Percentiles rank a stretch among this genome's conserved stretches.
These are phyloP conservation scores for Passer domesticus DNA, from an alignment of 2,113 vertebrate genomes.

Conservation along the genomic window DNA sequence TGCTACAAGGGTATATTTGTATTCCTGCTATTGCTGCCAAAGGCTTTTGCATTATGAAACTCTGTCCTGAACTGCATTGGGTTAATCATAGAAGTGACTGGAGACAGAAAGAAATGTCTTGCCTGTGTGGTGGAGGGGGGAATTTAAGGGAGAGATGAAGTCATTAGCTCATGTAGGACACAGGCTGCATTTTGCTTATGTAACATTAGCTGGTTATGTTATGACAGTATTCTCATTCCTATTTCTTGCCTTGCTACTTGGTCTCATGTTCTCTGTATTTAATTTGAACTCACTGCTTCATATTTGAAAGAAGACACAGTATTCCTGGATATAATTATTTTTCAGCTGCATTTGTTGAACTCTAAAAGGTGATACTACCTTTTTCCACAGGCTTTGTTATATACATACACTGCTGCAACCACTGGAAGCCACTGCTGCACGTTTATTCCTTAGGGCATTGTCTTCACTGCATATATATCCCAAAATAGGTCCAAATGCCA, in stretches of 20 bases:
- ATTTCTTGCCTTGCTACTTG: neutral
- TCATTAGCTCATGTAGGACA: neutral
- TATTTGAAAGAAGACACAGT: neutral
- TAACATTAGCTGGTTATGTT: neutral
- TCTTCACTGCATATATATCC: neutral
- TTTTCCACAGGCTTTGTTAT: neutral
- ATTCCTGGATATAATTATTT: neutral
- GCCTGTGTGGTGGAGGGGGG: neutral
- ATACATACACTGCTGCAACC: neutral
- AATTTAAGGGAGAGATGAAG: neutral
- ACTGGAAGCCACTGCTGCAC: neutral
- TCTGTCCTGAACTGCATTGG: neutral
- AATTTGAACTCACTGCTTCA: neutral
- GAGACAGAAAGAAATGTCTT: neutral
- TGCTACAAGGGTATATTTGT: neutral
- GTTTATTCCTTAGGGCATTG: neutral
- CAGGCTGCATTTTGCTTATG: neutral
- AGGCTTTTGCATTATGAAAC: neutral
- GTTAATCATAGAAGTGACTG: neutral
- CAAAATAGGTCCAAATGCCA: neutral
- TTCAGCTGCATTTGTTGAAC: neutral
- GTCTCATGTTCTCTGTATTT: neutral
- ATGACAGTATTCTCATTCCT: neutral
- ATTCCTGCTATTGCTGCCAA: neutral
- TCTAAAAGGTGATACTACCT: neutral